Base-by-base conservation (phyloP, 2,888 invertebrate genomes). In the Apamea anceps region DNA sequence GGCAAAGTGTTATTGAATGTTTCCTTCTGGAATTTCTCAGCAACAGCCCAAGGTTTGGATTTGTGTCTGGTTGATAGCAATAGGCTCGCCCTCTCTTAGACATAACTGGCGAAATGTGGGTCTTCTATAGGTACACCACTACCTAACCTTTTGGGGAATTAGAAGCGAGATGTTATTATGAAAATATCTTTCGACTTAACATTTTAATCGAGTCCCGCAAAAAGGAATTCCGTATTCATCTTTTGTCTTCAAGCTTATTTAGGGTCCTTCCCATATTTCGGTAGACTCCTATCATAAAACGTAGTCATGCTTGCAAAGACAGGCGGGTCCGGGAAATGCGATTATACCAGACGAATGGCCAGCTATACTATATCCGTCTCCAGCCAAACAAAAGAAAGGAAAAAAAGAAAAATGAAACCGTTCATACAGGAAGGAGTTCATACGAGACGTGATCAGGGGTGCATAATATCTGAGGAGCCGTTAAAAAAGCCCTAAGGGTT, bases 371-470 rank as follows among this genome's bases (percentile, higher is more conserved):
- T 70, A 84, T 91, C 88, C 88, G 70, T 88, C 88, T 90, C 92
- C 90, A 91, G 81, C 86, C 84, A 80, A 82, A 62, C 84, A 81
- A 80, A 91, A 85, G 87, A 86, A 81, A 90, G 25, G 84, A 84
- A 88, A 95, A 73, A 85, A 89, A 95, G 95, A 96, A 95, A 96
- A 96, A 96, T 96, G 96, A 93, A 94, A 94, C 93, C 93, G 93
- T 94, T 96, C 95, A 96, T 95, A 93, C 95, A 95, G 95, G 95
- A 94, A 95, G 96, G 94, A 94, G 95, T 96, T 95, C 96, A 95
- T 96, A 95, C 93, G 94, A 94, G 94, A 96, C 96, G 96, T 96
- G 96, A 96, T 95, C 93, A 91, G 93, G 95, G 96, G 96, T 96
- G 96, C 96, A 96, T 96, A 96, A 84, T 94, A 95, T 95, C 94